Conservation (phyloP, 2,888 invertebrate species). For the Epistrophe grossulariae region DNA sequence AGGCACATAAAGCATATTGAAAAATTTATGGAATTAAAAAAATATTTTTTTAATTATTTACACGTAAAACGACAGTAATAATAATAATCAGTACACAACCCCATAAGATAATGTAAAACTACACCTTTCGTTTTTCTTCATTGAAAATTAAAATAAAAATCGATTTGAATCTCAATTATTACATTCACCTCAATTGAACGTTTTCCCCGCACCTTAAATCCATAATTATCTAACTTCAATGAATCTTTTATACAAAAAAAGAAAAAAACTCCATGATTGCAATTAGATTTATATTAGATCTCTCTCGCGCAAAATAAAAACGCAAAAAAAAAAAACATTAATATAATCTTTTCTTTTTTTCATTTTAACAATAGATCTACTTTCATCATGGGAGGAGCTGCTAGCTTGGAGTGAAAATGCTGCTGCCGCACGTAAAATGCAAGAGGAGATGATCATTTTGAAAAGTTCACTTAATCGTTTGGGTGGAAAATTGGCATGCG, state of each 20-base stretch:
- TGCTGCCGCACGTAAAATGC: slow-evolving; percentile 83
- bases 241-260: slow-evolving; percentile 35
- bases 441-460: slow-evolving; percentile 83
- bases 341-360: slow-evolving; percentile 58
- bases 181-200: slow-evolving; percentile 51
- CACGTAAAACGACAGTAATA: background rate
- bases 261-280: slow-evolving; percentile 58
- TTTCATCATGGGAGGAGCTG: slow-evolving; percentile 84
- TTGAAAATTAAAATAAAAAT: slow-evolving; percentile 14
- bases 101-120: background rate
- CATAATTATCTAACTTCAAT: slow-evolving; percentile 17
- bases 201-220: slow-evolving; percentile 37
- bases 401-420: slow-evolving; percentile 84
- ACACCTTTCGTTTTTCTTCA: slow-evolving; percentile 35
- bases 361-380: slow-evolving; percentile 80
- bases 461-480: slow-evolving; percentile 82
- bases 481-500: slow-evolving; percentile 81
- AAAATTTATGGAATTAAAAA: background rate
- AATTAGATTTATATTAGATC: slow-evolving; percentile 62
- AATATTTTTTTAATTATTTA: background rate
- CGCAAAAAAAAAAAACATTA: slow-evolving; percentile 30
- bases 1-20: background rate
- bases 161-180: slow-evolving; percentile 56
- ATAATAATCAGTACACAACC: background rate
- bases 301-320: slow-evolving; percentile 51